phyloP scores from a whole-genome alignment of 2,113 vertebrate genomes.

The Oryctolagus cuniculus region mOryCun1.1 NC_091440.1:70371501-70372000 shows the following conservation, averaged over 20 bases:
- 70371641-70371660: background rate
- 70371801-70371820: background rate
- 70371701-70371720: background rate
- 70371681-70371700: too few species aligned
- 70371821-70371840: background rate
- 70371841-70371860: background rate
- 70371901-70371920: rapidly evolving
- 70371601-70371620: background rate
- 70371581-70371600: too few species aligned
- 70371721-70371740: background rate
- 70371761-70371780: background rate
- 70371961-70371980: background rate
- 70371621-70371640: background rate
- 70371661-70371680: background rate
- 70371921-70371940: background rate
- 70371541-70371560: background rate
- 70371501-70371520: background rate
- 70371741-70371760: background rate
- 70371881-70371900: background rate
- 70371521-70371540: background rate
- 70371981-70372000: too few species aligned
- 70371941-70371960: background rate
- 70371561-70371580: too few species aligned
- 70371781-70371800: background rate
- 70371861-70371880: background rate